Conservation (phyloP, 1,140 invertebrate genomes). For the Panulirus ornatus region DNA sequence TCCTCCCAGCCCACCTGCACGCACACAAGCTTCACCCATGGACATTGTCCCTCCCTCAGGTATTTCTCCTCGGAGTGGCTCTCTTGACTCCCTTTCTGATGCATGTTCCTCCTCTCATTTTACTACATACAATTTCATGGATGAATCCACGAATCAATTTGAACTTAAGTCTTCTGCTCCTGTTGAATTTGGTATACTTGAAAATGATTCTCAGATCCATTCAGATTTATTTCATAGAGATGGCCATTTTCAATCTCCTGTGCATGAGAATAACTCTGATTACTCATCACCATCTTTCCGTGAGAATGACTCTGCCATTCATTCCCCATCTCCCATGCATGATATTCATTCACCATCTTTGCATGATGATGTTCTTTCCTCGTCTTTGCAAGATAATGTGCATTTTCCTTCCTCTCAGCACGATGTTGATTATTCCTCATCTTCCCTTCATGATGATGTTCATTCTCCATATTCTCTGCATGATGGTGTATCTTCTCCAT, state of each 20-base stretch:
- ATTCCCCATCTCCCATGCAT: constrained; percentile 36
- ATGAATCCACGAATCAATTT: constrained; percentile 10
- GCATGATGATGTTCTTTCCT: constrained; percentile 5
- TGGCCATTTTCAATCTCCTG: neutral
- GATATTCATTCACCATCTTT: constrained; percentile 27
- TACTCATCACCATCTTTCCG: constrained; percentile 8
- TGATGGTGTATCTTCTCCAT: neutral
- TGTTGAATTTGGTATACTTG: constrained; percentile 1
- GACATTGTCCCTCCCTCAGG: constrained; percentile 64
- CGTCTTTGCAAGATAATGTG: neutral
- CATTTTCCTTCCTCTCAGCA: neutral
- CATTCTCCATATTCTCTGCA: neutral
- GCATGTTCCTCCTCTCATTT: constrained; percentile 36
- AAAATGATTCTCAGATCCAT: constrained; percentile 24
- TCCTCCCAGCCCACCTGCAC: constrained; percentile 59
- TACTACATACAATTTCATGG: constrained; percentile 43
- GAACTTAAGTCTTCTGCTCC: constrained; percentile 27
- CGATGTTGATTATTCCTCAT: neutral
- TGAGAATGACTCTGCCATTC: constrained; percentile 56
- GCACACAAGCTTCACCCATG: constrained; percentile 56
- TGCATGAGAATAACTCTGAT: constrained; percentile 50
- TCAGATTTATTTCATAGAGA: constrained; percentile 1
- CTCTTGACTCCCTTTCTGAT: constrained; percentile 59
- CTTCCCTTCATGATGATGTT: constrained; percentile 26
- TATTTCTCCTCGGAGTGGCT: constrained; percentile 63